Evolutionary conservation across 2,888 invertebrate genomes (phyloP).

Genomic region (Hypomecis punctinalis): DNA sequence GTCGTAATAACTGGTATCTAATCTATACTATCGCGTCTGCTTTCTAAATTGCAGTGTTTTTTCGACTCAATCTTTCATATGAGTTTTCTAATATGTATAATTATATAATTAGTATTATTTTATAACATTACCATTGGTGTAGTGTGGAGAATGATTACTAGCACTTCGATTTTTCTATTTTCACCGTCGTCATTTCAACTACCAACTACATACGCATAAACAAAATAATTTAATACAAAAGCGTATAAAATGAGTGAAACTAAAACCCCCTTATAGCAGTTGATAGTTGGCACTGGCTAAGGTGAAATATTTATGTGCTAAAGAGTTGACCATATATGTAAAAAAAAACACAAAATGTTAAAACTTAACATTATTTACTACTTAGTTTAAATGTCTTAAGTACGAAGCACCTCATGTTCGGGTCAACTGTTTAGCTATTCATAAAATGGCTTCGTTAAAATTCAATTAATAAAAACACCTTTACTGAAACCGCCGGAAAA

Average conservation of each 20-base stretch:
- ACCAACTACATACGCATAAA: slow-evolving; percentile 75
- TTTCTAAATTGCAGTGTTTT: no score
- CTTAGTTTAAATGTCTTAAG: slow-evolving; percentile 10
- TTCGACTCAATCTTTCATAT: no score
- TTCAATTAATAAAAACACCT: slow-evolving; percentile 67
- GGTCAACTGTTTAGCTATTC: slow-evolving; percentile 71
- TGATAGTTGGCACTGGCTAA: slow-evolving; percentile 80
- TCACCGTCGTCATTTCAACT: slow-evolving; percentile 80
- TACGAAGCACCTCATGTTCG: slow-evolving; percentile 18
- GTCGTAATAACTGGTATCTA: background rate
- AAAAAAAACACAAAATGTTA: slow-evolving; percentile 31
- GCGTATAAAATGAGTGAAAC: slow-evolving; percentile 66
- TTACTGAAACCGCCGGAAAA: slow-evolving; percentile 74
- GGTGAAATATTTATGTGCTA: slow-evolving; percentile 66
- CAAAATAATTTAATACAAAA: slow-evolving; percentile 63
- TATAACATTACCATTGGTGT: no score
- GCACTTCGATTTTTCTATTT: slow-evolving; percentile 73
- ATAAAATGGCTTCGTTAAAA: slow-evolving; percentile 77
- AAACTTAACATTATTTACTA: slow-evolving; percentile 1
- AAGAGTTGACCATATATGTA: slow-evolving; percentile 62
- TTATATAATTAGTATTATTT: no score
- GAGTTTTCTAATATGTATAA: no score
- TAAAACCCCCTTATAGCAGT: slow-evolving; percentile 76
- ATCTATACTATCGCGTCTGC: background rate
- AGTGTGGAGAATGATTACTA: no score